These are phyloP conservation scores for Edolisoma coerulescens DNA, from an alignment of 2,113 vertebrate genomes.

Conservation along the genomic window DNA sequence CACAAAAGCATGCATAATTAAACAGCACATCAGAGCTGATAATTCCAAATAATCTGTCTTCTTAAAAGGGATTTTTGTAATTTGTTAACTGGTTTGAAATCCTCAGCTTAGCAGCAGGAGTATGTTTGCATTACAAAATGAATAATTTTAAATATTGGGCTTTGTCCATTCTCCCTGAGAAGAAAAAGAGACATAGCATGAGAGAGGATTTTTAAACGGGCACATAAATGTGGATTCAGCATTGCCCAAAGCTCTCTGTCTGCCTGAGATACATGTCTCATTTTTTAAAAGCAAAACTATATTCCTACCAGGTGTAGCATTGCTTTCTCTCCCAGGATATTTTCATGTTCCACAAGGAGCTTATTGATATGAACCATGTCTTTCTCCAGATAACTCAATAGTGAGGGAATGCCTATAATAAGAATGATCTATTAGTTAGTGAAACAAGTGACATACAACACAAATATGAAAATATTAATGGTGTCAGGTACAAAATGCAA, in stretches of 20 bases:
- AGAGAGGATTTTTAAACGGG: neutral
- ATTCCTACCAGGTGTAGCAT: neutral
- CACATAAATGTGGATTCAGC: neutral
- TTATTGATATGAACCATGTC: neutral
- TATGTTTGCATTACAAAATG: slow-evolving; percentile 56
- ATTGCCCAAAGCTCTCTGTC: neutral
- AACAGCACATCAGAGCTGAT: slow-evolving; percentile 61
- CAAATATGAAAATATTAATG: slow-evolving; percentile 30
- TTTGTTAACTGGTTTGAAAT: slow-evolving; percentile 72
- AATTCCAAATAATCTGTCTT: slow-evolving; percentile 70
- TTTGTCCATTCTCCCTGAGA: neutral
- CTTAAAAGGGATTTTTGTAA: slow-evolving; percentile 68
- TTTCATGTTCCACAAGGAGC: neutral
- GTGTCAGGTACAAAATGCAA: neutral
- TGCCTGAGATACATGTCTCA: neutral
- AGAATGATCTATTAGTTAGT: slow-evolving; percentile 25
- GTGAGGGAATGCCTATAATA: neutral
- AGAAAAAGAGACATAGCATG: neutral
- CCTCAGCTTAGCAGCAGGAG: slow-evolving; percentile 30
- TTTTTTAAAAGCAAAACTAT: neutral
- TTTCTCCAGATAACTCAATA: neutral
- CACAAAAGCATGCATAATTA: slow-evolving; percentile 76
- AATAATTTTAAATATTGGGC: slow-evolving; percentile 49
- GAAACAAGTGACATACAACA: neutral
- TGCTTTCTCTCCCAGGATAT: neutral